Evolutionary conservation across 2,888 invertebrate species (phyloP), one percentile per base, ranked within the genome.

Genomic region (Idaea straminata): DNA sequence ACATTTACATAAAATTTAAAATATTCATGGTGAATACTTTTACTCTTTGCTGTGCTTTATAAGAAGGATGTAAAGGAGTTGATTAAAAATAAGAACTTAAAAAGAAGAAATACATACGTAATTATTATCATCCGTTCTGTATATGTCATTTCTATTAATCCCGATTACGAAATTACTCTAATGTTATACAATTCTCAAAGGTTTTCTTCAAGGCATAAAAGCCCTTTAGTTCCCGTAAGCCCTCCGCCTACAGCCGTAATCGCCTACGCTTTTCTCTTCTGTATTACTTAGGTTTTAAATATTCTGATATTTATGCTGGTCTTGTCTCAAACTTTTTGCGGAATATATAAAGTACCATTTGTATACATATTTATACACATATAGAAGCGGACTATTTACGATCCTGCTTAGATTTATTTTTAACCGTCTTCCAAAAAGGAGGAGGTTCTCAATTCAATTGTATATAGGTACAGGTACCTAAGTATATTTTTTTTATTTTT

Each of bases 1-100:
- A 47, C 47, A 47, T 47, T 47, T 47, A 47, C 47, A 74, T 74
- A 77, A 79, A 84, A 83, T 83, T 83, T 81, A 81, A 81, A 84
- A 82, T 76, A 80, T 78, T 80, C 79, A 78, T 75, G 76, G 76
- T 47, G 47, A 47, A 47, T 47, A 47, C 10, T 47, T 47, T 47
- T 47, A 36, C 36, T 36, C 36, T 36, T 36, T 36, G 36, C 36
- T 1, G 36, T 25, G 3, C 25, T 25, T 25, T 25, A 25, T 25
- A 25, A 25, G 25, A 25, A 25, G 25, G 25, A 25, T 25, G 25
- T 25, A 25, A 25, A 25, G 25, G 25, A 10, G 47, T 47, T 47
- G 47, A 10, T 47, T 47, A 47, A 47, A 47, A 47, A 0, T 47
- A 10, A 47, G 10, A 47, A 47, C 25, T 3, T 47, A 13, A 47